Base-by-base conservation (phyloP, 2,888 invertebrate species). In the Scaptomyza parva region DNA sequence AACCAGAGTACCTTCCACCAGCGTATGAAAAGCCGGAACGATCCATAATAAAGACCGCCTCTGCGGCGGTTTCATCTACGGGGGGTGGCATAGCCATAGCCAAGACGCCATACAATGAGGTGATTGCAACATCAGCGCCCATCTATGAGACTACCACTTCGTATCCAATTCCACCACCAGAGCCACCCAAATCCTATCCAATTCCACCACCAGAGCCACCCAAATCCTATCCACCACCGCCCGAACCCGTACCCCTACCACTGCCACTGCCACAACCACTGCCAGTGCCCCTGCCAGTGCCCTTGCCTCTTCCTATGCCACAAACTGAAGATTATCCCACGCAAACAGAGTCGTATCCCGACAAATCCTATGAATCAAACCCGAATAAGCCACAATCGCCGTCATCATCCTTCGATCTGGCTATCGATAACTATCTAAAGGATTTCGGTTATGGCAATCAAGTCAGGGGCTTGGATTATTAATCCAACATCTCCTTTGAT, bases 381-480 rank as follows among this genome's bases (percentile, higher is more conserved):
- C 47, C 63, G 9, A 63, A 59, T 5, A 86, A 86, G 41, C 57
- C 68, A 2, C 57, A 22, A 2, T 41, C 75, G 0, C 66, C 81
- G 0, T 9, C 45, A 12, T 86, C 83, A 17, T 71, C 70, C 43
- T 79, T 79, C 24, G 86, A 88, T 39, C 51, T 72, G 58, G 86
- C 88, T 47, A 84, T 84, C 20, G 88, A 88, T 48, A 84, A 86
- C 20, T 84, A 84, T 22, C 78, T 84, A 0, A 84, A 84, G 60
- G 86, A 84, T 40, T 88, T 84, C 24, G 86, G 86, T 8, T 84
- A 87, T 40, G 86, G 71, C 58, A 79, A 74, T 58, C 86, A 85
- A 6, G 77, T 66, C n/a, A 58, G 83, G 14, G 85, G 76, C 24
- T 33, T 61, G 52, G 79, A 76, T 37, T 83, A 87, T 55, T 87